These are phyloP conservation scores for Sceloporus tristichus DNA, from an alignment of 2,113 vertebrate genomes.

Conservation along the genomic window DNA sequence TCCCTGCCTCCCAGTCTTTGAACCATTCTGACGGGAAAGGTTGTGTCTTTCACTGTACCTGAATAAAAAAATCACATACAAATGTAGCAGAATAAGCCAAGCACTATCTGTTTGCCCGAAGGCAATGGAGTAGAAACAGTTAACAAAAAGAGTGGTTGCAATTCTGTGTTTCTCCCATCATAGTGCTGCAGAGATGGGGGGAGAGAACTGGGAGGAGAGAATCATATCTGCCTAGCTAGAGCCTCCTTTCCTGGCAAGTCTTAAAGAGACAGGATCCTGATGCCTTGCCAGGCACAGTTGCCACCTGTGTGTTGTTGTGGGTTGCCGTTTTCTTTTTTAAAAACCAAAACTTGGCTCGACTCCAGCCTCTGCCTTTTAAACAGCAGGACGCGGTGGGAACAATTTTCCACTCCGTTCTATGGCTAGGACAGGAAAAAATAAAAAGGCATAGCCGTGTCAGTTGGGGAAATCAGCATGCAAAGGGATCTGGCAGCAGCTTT, in stretches of 20 bases:
- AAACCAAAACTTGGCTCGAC: background rate
- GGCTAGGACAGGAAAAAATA: background rate
- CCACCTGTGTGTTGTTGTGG: background rate
- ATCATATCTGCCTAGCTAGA: background rate
- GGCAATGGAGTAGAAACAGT: background rate
- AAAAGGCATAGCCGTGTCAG: background rate
- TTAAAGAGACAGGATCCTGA: background rate
- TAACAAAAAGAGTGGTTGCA: background rate
- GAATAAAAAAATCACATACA: background rate
- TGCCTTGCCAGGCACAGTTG: background rate
- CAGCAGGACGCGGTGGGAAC: background rate
- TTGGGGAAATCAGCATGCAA: too few species aligned
- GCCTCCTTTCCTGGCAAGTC: background rate
- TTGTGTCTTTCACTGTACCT: background rate
- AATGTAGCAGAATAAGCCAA: too few species aligned
- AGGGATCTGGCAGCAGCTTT: too few species aligned
- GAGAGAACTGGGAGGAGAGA: background rate
- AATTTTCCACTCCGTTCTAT: background rate
- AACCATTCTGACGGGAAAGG: background rate
- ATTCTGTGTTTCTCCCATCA: background rate
- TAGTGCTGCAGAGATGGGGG: background rate
- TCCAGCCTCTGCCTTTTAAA: background rate
- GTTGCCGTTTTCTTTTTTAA: too few species aligned
- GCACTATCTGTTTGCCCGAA: background rate
- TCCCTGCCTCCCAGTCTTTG: background rate